phyloP scores from a whole-genome alignment of 1,140 invertebrate species.

The Elysia chlorotica region DNA sequence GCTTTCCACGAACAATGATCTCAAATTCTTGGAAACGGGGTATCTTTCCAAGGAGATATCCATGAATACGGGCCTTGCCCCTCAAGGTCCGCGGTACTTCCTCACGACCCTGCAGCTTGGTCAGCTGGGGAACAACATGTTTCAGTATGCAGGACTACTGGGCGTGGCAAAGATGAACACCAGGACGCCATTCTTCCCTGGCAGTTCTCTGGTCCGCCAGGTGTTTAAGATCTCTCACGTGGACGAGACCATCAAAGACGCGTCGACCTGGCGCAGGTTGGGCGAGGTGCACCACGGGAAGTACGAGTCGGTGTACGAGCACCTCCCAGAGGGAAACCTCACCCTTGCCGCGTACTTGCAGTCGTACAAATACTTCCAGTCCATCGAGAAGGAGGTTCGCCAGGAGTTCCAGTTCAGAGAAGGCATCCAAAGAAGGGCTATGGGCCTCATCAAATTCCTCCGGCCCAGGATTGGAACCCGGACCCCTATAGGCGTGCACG shows the following conservation, averaged over 20 bases:
- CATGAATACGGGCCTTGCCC: no score
- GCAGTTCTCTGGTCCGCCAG: not conserved
- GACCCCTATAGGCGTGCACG: not conserved
- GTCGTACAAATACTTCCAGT: not conserved
- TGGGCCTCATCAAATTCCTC: not conserved
- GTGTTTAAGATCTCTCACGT: not conserved
- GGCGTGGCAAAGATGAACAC: conserved; percentile 31
- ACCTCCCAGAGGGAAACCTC: not conserved
- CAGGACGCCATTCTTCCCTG: conserved; percentile 24
- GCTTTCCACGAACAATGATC: no score
- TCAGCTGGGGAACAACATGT: conserved; percentile 38
- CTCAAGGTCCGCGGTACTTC: no score
- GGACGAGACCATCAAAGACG: no score
- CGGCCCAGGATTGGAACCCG: not conserved
- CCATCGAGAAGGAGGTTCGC: not conserved
- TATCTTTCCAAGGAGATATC: no score
- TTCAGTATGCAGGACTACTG: conserved; percentile 37
- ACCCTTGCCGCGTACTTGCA: not conserved
- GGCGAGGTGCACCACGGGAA: not conserved
- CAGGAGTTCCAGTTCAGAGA: not conserved
- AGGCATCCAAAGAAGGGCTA: not conserved
- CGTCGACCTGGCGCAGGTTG: not conserved
- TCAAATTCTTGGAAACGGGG: no score
- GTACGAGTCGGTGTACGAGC: not conserved
- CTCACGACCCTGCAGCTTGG: no score